Evolutionary conservation across 2,797 vertebrate genomes (phyloP), one percentile per base, ranked within the genome.

Genomic region (Cossypha niveicapilla): DNA sequence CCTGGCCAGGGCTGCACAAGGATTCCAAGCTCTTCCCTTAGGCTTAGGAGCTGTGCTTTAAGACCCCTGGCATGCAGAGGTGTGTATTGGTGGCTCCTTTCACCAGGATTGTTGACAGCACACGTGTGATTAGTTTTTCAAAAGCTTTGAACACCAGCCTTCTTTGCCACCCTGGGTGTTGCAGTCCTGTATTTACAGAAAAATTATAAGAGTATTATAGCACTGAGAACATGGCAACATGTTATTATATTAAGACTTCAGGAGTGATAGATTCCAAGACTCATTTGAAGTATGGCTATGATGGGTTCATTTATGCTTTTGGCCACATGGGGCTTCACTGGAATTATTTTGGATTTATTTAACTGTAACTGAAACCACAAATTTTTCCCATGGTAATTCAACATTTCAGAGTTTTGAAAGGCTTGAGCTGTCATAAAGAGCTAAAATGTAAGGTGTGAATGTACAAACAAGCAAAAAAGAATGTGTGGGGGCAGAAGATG

Each of bases 381-480:
- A 58, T 84, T 95, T 28, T 77, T 51, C 88, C 70, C 37, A 53
- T 34, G 70, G 44, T 39, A 72, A 56, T 88, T 70, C 88, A 81
- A 35, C 22, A 24, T 74, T 83, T 79, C 72, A 81, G 75, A 85
- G 28, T 58, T 77, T 84, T 76, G n/a, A 83, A 56, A 90, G 28
- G 15, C 13, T 61, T 61, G 37, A 86, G 30, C 74, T 73, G 70
- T 57, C 53, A 70, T 48, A 81, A 90, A 85, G 41, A 90, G 48
- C 56, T 85, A 75, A 90, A 86, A 86, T 81, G 18, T 61, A 81
- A 92, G 77, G 80, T 93, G 77, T 85, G 71, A 93, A 81, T 17
- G 28, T 61, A 71, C 37, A 96, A 92, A 91, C 68, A 80, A 80
- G 84, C 54, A 86, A 81, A 67, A 45, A 86, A 21, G 22, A 74